Evolutionary conservation across 2,888 invertebrate species (phyloP).

Genomic region (Acrobeloides nanus): DNA sequence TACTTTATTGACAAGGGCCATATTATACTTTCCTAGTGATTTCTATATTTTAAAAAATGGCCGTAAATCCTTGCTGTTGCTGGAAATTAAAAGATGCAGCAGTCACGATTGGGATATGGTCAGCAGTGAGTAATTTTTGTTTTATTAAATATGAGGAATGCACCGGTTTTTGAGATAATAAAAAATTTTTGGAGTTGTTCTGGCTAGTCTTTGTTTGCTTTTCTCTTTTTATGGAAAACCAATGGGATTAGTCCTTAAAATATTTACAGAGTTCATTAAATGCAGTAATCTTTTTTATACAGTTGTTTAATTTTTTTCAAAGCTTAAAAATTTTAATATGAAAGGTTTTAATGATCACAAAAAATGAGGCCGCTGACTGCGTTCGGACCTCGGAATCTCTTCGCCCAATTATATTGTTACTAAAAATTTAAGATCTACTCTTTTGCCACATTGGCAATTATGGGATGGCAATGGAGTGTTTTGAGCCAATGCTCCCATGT

Average conservation of each 20-base stretch:
- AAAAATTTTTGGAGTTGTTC: too few species aligned
- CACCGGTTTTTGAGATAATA: too few species aligned
- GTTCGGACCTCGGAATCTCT: background rate
- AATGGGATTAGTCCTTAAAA: background rate
- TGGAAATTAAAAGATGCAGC: slow-evolving; percentile 52
- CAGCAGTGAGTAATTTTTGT: slow-evolving; percentile 36
- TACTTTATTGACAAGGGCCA: too few species aligned
- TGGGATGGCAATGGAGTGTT: slow-evolving; percentile 51
- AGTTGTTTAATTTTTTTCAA: too few species aligned
- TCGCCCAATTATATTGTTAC: background rate
- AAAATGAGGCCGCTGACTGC: too few species aligned
- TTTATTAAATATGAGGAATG: slow-evolving; percentile 2
- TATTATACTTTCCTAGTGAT: too few species aligned
- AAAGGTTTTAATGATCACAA: too few species aligned
- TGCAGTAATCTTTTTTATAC: too few species aligned
- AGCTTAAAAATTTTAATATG: too few species aligned
- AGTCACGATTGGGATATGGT: slow-evolving; percentile 52
- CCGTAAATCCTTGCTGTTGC: slow-evolving; percentile 50
- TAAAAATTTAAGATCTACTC: slow-evolving; percentile 48
- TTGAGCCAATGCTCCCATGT: slow-evolving; percentile 44
- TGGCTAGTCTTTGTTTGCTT: too few species aligned
- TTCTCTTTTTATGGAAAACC: too few species aligned
- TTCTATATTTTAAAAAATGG: too few species aligned
- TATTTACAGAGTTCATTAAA: background rate
- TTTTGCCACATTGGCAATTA: slow-evolving; percentile 41